Evolutionary conservation across 2,797 vertebrate species (phyloP), one percentile per base, ranked within the genome.

Genomic region (Passerculus sandwichensis): DNA sequence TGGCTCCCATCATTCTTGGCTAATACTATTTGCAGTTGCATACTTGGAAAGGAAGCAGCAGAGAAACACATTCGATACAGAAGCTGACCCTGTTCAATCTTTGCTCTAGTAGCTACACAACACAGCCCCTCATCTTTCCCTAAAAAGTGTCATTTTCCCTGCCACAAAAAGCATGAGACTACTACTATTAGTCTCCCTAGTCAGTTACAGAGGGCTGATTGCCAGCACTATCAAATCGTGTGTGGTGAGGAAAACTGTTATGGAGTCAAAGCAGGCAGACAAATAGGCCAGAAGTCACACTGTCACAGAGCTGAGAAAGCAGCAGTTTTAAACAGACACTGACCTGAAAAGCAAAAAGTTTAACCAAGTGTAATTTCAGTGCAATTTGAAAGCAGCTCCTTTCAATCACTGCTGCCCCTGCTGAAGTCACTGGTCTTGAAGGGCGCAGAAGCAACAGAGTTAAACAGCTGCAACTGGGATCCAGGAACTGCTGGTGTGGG

Each of bases 311-410:
- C 36, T 82, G 57, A 91, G 78, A 80, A 95, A 93, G 66, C 53
- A 88, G 76, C 32, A 40, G 29, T 73, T 85, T 85, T 57, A 88
- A 77, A 92, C 32, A 54, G 26, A 90, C 42, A 69, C 51, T 57
- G 62, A 89, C 45, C 88, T 96, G 85, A 91, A 96, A 95, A 80
- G 76, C 61, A 89, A 89, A 90, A 66, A 9, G 44, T 78, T 88
- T 88, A 93, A 92, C 45, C 65, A 50, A 72, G 78, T 57, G 54
- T 75, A 50, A 70, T 87, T 89, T 89, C 47, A 88, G 80, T 36
- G 84, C 42, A 70, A 85, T 71, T 47, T 89, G 62, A 82, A 88
- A 89, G 56, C 6, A 86, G 78, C 21, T 71, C 67, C 50, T 77
- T 62, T 80, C 56, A 79, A 38, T 23, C 44, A 65, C 65, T 82